phyloP scores from a whole-genome alignment of 2,888 invertebrate genomes.

The Alsophila aescularia region DNA sequence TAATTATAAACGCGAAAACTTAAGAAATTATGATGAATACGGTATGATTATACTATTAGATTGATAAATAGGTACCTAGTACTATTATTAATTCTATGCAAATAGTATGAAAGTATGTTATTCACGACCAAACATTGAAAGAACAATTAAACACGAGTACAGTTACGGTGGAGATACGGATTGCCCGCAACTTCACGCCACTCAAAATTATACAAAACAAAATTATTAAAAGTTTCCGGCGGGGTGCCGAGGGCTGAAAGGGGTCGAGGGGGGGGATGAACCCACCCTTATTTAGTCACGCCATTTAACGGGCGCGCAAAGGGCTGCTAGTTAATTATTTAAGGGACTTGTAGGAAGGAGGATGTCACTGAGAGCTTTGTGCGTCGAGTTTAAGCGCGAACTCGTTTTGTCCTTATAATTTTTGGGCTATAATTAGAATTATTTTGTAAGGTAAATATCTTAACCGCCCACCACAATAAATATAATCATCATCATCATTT shows the following conservation, averaged over 20 bases:
- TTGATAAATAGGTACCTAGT: no score
- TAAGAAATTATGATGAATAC: no score
- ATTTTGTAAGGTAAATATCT: neutral
- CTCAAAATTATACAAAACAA: conserved; percentile 65
- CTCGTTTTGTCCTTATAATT: conserved; percentile 25
- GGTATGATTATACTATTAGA: no score
- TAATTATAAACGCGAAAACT: no score
- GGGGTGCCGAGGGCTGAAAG: conserved; percentile 40
- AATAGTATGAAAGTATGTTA: no score
- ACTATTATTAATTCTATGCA: no score
- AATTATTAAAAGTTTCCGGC: conserved; percentile 70
- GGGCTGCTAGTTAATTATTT: conserved; percentile 76
- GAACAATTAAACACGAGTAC: no score
- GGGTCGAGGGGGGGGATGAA: conserved; percentile 38
- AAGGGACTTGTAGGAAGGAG: conserved; percentile 45
- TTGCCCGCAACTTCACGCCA: conserved; percentile 32
- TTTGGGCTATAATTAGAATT: conserved; percentile 29
- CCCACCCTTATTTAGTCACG: conserved; percentile 78
- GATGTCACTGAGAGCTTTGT: conserved; percentile 52
- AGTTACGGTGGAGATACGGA: neutral
- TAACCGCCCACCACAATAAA: neutral
- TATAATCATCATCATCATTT: no score
- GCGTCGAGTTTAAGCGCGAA: conserved; percentile 21
- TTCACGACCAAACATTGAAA: no score
- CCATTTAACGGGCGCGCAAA: conserved; percentile 78